Evolutionary conservation across 1,140 invertebrate species (phyloP).

Genomic region (Aphelinus atriplicis): DNA sequence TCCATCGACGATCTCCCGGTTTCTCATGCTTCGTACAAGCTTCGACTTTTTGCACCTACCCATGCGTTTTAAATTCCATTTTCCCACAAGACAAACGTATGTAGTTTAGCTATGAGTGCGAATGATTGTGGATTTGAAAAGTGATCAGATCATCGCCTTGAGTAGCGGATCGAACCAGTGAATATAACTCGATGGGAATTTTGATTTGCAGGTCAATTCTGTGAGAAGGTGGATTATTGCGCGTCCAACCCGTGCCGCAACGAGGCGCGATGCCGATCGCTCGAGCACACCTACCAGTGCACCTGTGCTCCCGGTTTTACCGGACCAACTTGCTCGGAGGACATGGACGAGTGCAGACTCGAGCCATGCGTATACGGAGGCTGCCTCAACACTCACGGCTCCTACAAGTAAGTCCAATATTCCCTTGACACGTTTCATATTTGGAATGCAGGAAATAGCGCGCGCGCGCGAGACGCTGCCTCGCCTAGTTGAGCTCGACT

Average conservation of each 20-base stretch:
- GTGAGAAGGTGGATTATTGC: slow-evolving; percentile 89
- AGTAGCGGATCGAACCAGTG: too few relatives aligned
- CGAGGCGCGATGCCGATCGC: slow-evolving; percentile 82
- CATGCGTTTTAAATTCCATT: too few relatives aligned
- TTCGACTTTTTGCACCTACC: too few relatives aligned
- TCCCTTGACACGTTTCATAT: background rate
- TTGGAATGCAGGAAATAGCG: background rate
- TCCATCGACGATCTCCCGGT: too few relatives aligned
- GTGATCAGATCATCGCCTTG: too few relatives aligned
- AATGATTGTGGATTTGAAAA: too few relatives aligned
- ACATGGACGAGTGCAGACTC: slow-evolving; percentile 87
- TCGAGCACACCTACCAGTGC: slow-evolving; percentile 81
- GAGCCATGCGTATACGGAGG: slow-evolving; percentile 83
- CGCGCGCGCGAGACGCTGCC: background rate
- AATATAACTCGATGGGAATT: too few relatives aligned
- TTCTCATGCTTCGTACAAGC: too few relatives aligned
- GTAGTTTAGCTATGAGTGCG: too few relatives aligned
- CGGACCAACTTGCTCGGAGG: slow-evolving; percentile 85
- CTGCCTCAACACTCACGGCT: slow-evolving; percentile 89
- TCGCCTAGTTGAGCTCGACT: background rate
- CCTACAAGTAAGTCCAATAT: slow-evolving; percentile 80
- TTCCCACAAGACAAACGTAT: too few relatives aligned
- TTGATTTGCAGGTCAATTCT: slow-evolving; percentile 77
- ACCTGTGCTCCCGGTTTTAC: slow-evolving; percentile 87
- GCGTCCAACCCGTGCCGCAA: slow-evolving; percentile 88